These are phyloP conservation scores for Rhagoletis zephyria DNA, from an alignment of 1,140 invertebrate genomes.

Conservation along the genomic window DNA sequence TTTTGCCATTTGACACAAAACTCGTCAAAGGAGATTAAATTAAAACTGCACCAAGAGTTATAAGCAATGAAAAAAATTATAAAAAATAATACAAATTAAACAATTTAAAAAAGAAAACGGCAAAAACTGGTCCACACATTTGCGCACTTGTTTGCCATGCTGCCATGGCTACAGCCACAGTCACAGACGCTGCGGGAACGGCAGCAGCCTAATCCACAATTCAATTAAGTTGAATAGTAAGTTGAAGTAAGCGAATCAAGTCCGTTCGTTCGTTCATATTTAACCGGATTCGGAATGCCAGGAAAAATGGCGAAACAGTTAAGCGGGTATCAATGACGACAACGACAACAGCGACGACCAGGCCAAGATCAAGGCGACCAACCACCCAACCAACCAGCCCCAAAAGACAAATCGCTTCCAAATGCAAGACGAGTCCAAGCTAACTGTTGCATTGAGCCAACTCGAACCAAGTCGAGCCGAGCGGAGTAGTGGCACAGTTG, in stretches of 20 bases:
- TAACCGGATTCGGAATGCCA: slow-evolving; percentile 44
- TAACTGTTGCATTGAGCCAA: background rate
- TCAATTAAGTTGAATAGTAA: slow-evolving; percentile 48
- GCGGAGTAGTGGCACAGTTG: background rate
- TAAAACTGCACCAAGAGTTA: slow-evolving; percentile 20
- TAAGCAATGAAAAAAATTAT: background rate
- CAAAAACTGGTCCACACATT: slow-evolving; percentile 44
- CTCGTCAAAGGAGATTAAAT: slow-evolving; percentile 49
- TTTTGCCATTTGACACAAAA: slow-evolving; percentile 20
- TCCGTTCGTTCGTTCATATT: slow-evolving; percentile 35
- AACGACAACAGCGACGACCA: slow-evolving; percentile 18
- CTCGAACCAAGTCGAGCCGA: background rate
- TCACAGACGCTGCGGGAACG: background rate
- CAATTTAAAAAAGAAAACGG: slow-evolving; percentile 31
- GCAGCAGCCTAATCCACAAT: slow-evolving; percentile 49
- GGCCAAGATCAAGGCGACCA: slow-evolving; percentile 49
- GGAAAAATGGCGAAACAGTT: slow-evolving; percentile 48
- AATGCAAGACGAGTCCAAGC: background rate
- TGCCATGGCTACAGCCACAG: background rate
- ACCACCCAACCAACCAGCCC: background rate
- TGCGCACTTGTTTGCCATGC: slow-evolving; percentile 17
- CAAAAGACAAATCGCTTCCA: slow-evolving; percentile 33
- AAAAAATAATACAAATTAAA: slow-evolving; percentile 12
- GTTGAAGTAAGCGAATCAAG: slow-evolving; percentile 34
- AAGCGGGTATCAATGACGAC: slow-evolving; percentile 49